Base-by-base conservation (phyloP, 2,113 vertebrate species). In the Ceyx melanurus region DNA sequence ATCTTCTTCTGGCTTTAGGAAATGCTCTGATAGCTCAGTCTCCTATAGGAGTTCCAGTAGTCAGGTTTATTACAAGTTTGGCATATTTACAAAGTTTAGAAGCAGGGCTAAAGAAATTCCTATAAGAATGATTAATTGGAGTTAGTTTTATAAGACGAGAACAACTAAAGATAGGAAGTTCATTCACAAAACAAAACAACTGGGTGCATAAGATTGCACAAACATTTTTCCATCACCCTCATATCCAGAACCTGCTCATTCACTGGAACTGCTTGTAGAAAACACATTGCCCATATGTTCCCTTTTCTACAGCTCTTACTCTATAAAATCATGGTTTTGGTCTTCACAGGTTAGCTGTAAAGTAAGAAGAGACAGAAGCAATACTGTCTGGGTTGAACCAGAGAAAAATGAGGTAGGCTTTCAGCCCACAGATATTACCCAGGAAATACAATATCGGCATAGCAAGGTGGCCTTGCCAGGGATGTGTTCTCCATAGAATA, bases 241-340 rank as follows among this genome's bases (percentile, higher is more conserved):
- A 37, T 37, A 20, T 1, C 7, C 19, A 67, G 51, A 85, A 37
- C 13, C 31, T 15, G n/a, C 31, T 72, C 0, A 0, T 66, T 67
- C 25, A 31, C 12, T 60, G 40, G 22, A 56, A 46, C 9, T 83
- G 21, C 31, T 67, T 48, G 43, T 25, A 60, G 28, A 48, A 81
- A 92, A 54, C 18, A 58, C 16, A 23, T 10, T 81, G 19, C 13
- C 18, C 35, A 42, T 14, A 40, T 43, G 20, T 9, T 45, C 14
- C 45, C 9, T 73, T 60, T 76, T 73, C 33, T 68, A 13, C 11
- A 62, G 16, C 33, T 65, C 11, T 86, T 5, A 0, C 57, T 61
- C 23, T 76, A 35, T n/a, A 64, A 65, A 91, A 53, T 18, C 11
- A 40, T 13, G 7, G 10, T 2, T 86, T 82, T 77, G 15, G 23